phyloP scores from a whole-genome alignment of 2,888 invertebrate genomes.

The Hirtodrosophila trivittata region DNA sequence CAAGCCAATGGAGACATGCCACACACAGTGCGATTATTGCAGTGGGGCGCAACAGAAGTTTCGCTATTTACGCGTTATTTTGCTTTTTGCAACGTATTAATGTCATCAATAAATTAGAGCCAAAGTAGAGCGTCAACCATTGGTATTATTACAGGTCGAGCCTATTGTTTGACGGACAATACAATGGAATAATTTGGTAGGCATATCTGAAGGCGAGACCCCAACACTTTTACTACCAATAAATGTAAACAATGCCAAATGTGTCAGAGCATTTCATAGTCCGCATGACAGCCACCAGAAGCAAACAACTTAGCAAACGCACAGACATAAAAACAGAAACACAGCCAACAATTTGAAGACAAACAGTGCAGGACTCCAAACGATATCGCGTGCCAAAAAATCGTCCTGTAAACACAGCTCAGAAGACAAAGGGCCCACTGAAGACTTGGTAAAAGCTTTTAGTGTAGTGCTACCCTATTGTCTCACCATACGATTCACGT shows the following conservation, averaged over 20 bases:
- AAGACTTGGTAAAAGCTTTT: conserved; percentile 58
- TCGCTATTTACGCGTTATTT: too few relatives aligned
- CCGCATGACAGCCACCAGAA: conserved; percentile 47
- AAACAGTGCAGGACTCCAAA: conserved; percentile 63
- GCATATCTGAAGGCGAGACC: conserved; percentile 3
- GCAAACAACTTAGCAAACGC: conserved; percentile 48
- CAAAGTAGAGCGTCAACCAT: conserved; percentile 42
- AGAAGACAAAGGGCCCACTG: conserved; percentile 33
- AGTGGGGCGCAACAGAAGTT: too few relatives aligned
- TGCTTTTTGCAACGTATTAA: background rate
- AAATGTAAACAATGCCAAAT: conserved; percentile 43
- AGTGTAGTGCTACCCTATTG: conserved; percentile 24
- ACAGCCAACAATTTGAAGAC: conserved; percentile 45
- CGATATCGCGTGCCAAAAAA: conserved; percentile 81
- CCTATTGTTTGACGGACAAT: conserved; percentile 65
- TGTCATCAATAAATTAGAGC: conserved; percentile 47
- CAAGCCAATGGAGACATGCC: conserved; percentile 45
- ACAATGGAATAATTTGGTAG: conserved; percentile 57
- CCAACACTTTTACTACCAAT: conserved; percentile 15
- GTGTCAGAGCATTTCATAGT: conserved; percentile 57
- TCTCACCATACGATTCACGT: conserved; percentile 21
- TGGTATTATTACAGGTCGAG: conserved; percentile 39
- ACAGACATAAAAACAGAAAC: conserved; percentile 28
- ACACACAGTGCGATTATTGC: conserved; percentile 11
- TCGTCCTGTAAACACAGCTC: conserved; percentile 60